Conservation (phyloP, 2,113 vertebrate species). For the Oncorhynchus kisutch region DNA sequence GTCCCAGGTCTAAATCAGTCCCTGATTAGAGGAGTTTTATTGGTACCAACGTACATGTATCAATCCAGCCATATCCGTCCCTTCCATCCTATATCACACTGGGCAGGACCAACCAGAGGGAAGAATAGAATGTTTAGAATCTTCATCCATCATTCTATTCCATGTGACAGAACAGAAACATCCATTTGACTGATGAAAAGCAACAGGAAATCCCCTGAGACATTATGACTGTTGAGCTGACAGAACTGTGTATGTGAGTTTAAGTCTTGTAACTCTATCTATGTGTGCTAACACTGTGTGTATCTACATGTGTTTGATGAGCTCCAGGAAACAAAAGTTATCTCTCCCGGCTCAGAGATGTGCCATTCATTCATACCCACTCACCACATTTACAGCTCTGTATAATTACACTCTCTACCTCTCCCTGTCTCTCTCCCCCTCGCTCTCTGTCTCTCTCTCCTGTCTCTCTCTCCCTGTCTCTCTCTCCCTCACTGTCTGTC, state of each 20-base stretch:
- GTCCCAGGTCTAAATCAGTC: too few relatives aligned
- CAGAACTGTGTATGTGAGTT: not conserved
- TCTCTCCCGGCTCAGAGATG: constrained; percentile 29
- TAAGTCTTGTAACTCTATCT: too few relatives aligned
- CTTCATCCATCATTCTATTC: too few relatives aligned
- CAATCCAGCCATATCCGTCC: too few relatives aligned
- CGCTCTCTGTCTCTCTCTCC: not conserved
- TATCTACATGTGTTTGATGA: constrained; percentile 3
- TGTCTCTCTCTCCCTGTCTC: too few relatives aligned
- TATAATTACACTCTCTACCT: constrained; percentile 30
- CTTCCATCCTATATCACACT: too few relatives aligned
- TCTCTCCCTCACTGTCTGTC: too few relatives aligned
- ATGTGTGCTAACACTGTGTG: not conserved
- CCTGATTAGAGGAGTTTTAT: too few relatives aligned
- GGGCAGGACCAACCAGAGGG: too few relatives aligned
- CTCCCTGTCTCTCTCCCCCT: too few relatives aligned
- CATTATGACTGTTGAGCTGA: constrained; percentile 11
- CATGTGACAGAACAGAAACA: constrained; percentile 20
- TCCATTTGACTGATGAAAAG: constrained; percentile 30
- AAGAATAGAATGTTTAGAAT: too few relatives aligned
- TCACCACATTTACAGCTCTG: constrained; percentile 41
- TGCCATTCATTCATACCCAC: constrained; percentile 27
- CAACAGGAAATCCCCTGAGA: constrained; percentile 32
- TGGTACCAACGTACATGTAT: too few relatives aligned
- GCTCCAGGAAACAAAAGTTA: constrained; percentile 57